Evolutionary conservation across 2,797 vertebrate genomes (phyloP).

Genomic region (Champsocephalus esox): DNA sequence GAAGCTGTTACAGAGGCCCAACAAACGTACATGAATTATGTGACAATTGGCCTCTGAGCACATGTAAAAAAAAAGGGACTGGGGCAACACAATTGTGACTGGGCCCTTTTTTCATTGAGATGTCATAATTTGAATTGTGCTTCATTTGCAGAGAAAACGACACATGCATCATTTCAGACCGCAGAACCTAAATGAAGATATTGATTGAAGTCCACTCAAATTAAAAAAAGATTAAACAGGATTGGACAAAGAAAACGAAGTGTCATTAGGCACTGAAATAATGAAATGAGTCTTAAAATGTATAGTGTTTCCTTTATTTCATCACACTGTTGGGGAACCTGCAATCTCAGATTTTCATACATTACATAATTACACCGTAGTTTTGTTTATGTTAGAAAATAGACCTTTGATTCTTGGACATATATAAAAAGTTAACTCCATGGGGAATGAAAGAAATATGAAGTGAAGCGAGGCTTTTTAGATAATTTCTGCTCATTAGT

Average conservation of each 20-base stretch:
- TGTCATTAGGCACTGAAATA: neutral
- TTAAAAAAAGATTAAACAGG: neutral
- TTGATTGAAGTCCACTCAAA: neutral
- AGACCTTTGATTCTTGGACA: no score
- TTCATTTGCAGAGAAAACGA: neutral
- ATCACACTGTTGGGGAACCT: no score
- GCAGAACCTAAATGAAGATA: neutral
- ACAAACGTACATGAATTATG: neutral
- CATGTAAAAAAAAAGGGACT: no score
- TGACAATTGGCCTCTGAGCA: neutral
- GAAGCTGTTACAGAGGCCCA: neutral
- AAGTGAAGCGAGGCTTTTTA: neutral
- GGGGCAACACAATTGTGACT: neutral
- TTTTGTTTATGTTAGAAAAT: no score
- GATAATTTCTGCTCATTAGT: constrained; percentile 10
- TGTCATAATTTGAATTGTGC: neutral
- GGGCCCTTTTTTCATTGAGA: neutral
- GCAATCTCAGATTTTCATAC: no score
- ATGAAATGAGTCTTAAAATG: neutral
- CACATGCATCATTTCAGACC: no score
- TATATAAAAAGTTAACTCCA: neutral
- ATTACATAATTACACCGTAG: no score
- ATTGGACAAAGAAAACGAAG: neutral
- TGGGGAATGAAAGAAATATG: neutral
- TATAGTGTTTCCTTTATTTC: no score